A percentile compares a stretch with the other conserved stretches of the same genome.
Evolutionary conservation across 2,797 vertebrate genomes (phyloP).

Genomic region (Spinibarbus caldwelli): DNA sequence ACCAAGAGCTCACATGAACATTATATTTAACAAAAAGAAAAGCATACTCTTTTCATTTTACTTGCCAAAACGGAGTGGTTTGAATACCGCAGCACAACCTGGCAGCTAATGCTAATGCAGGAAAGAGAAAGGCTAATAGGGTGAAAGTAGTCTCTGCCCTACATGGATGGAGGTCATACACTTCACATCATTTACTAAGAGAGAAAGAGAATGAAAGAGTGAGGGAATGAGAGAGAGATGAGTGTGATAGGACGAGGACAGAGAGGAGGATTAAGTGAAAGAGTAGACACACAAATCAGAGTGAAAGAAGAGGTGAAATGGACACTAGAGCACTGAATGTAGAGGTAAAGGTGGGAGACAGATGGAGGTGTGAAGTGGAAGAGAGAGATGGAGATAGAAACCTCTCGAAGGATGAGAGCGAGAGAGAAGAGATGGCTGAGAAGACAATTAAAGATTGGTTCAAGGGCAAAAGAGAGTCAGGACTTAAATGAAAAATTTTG

Average conservation of each 20-base stretch:
- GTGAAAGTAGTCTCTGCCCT: constrained; percentile 15
- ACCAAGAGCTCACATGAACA: background rate
- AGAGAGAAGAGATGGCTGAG: background rate
- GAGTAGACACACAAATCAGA: constrained; percentile 27
- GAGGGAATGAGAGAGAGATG: background rate
- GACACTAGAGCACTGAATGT: constrained; percentile 8
- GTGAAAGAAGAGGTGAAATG: constrained; percentile 3
- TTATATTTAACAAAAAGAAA: background rate
- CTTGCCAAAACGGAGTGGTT: background rate
- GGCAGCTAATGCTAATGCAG: constrained; percentile 15
- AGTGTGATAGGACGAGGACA: constrained; percentile 2
- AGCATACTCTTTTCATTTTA: background rate
- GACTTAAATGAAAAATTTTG: constrained; percentile 18
- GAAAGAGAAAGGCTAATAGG: constrained; percentile 26
- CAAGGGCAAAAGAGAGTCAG: background rate
- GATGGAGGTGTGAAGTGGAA: constrained; percentile 22
- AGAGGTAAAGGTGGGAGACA: background rate
- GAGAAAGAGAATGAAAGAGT: background rate
- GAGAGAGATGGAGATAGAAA: background rate
- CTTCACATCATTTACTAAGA: constrained; percentile 38
- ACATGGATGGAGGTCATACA: constrained; percentile 28
- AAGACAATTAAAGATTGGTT: constrained; percentile 9
- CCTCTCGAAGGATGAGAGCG: background rate
- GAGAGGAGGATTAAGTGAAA: constrained; percentile 20
- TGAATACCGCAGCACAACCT: background rate